These are phyloP conservation scores for Leptosomus discolor DNA, from an alignment of 2,113 vertebrate genomes.

Conservation along the genomic window DNA sequence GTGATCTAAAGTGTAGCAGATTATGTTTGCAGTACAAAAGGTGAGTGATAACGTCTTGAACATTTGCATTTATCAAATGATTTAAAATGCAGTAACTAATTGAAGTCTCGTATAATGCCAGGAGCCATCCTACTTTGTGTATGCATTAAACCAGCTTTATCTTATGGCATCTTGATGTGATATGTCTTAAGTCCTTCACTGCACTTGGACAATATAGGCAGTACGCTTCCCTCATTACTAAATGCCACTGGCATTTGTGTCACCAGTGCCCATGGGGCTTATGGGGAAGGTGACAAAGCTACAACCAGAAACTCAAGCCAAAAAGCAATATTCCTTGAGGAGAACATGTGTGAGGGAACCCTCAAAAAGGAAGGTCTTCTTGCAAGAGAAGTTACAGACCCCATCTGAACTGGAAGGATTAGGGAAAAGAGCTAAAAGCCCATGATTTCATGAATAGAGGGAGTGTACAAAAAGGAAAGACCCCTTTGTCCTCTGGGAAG, in stretches of 20 bases:
- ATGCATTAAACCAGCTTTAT: not conserved
- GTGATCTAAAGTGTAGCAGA: not conserved
- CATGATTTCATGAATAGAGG: not conserved
- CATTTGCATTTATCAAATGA: not conserved
- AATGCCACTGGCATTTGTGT: not conserved
- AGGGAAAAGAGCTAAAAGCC: not conserved
- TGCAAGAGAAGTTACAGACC: not conserved
- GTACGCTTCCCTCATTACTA: not conserved
- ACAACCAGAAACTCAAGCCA: not conserved
- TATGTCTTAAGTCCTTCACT: not conserved
- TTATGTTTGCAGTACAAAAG: not conserved
- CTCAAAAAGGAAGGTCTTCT: not conserved
- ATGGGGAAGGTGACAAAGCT: not conserved
- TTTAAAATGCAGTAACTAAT: not conserved
- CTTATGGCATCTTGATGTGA: not conserved
- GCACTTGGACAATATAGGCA: not conserved
- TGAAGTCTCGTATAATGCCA: not conserved
- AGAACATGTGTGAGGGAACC: not conserved
- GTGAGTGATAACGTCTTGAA: not conserved
- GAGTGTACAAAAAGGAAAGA: not conserved
- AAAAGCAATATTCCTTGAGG: not conserved
- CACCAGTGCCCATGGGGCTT: not conserved
- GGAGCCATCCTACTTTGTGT: not conserved
- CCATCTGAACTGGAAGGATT: not conserved
- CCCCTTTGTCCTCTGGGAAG: not conserved